Evolutionary conservation across 2,888 invertebrate species (phyloP).

Genomic region (Cephus rjabovi): DNA sequence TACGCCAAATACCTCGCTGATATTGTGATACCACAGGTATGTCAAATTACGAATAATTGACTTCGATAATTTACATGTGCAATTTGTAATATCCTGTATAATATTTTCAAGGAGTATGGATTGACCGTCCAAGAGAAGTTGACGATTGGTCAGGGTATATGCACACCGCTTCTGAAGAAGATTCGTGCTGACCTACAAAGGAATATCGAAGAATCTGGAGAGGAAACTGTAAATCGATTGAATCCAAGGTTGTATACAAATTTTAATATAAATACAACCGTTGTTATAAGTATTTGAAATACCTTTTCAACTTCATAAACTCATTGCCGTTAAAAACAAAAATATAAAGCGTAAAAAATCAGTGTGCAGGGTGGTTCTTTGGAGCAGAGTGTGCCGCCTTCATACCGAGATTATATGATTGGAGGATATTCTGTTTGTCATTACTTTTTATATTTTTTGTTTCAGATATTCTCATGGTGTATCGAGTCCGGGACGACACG

Average conservation of each 20-base stretch:
- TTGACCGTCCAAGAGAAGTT: slow-evolving; percentile 95
- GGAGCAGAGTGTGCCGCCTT: neutral
- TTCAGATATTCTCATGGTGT: slow-evolving; percentile 95
- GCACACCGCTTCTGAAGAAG: slow-evolving; percentile 95
- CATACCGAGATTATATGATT: neutral
- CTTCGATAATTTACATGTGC: slow-evolving; percentile 2
- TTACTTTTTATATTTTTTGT: slow-evolving; percentile 11
- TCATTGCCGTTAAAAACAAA: neutral
- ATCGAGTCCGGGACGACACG: slow-evolving; percentile 97
- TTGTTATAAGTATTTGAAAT: neutral
- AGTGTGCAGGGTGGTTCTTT: neutral
- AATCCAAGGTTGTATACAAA: slow-evolving; percentile 80
- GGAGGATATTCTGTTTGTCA: slow-evolving; percentile 1
- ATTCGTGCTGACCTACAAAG: slow-evolving; percentile 94
- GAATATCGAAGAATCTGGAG: slow-evolving; percentile 90
- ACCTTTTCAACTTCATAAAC: neutral
- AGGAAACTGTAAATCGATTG: slow-evolving; percentile 94
- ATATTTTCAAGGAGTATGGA: slow-evolving; percentile 86
- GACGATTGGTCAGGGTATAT: slow-evolving; percentile 96
- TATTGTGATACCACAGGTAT: slow-evolving; percentile 96
- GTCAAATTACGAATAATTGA: neutral
- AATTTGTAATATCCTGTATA: slow-evolving; percentile 8
- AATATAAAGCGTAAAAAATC: neutral
- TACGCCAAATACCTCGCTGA: slow-evolving; percentile 98
- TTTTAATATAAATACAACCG: neutral